Evolutionary conservation across 2,888 invertebrate genomes (phyloP).

Genomic region (Chrysodeixis includens): DNA sequence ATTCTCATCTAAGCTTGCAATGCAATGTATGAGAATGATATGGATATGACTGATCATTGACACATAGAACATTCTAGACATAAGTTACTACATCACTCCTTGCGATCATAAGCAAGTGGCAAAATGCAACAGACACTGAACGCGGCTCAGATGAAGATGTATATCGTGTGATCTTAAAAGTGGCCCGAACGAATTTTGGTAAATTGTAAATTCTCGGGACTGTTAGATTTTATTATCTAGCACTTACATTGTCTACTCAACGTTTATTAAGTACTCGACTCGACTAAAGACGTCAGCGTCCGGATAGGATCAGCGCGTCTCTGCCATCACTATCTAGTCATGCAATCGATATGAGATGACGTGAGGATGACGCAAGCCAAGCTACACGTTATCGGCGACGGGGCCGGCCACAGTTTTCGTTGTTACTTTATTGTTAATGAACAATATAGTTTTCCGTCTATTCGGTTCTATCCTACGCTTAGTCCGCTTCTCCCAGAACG

Average conservation of each 20-base stretch:
- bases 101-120: conserved; percentile 5
- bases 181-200: conserved; percentile 6
- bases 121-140: neutral
- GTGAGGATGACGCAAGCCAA: conserved; percentile 50
- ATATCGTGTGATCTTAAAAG: conserved; percentile 4
- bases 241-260: conserved; percentile 16
- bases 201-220: conserved; percentile 1
- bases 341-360: conserved; percentile 16
- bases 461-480: conserved; percentile 83
- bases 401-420: conserved; percentile 71
- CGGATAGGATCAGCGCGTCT: conserved; percentile 9
- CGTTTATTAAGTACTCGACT: conserved; percentile 5
- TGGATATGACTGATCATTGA: conserved; percentile 47
- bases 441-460: conserved; percentile 85
- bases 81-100: conserved; percentile 6
- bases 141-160: conserved; percentile 14
- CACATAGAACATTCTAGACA: neutral
- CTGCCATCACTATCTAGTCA: conserved; percentile 24
- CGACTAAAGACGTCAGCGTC: neutral
- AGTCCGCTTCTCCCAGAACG: conserved; percentile 84
- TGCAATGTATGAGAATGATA: conserved; percentile 82
- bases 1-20: conserved; percentile 81
- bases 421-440: conserved; percentile 86
- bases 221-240: conserved; percentile 16
- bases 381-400: conserved; percentile 65